A percentile compares a stretch with the other conserved stretches of the same genome.
These are phyloP conservation scores for Ceriagrion tenellum DNA, from an alignment of 2,888 invertebrate genomes.

Conservation along the genomic window DNA sequence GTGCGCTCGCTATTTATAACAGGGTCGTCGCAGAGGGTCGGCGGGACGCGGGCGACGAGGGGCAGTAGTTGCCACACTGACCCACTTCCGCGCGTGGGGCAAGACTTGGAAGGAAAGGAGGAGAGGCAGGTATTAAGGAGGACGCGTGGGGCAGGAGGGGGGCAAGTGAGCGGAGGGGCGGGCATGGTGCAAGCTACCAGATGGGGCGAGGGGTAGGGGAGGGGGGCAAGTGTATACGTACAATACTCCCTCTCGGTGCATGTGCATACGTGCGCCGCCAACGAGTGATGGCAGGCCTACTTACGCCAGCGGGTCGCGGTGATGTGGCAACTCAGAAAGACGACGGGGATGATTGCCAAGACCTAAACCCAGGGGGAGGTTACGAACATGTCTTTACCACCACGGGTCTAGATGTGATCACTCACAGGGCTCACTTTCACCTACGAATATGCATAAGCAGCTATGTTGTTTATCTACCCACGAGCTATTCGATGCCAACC, in stretches of 20 bases:
- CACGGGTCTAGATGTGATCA: neutral
- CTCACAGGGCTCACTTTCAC: neutral
- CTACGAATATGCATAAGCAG: neutral
- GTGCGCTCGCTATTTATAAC: conserved; percentile 44
- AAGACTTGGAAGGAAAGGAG: neutral
- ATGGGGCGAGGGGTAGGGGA: neutral
- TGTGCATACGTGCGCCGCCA: neutral
- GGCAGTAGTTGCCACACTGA: conserved; percentile 54
- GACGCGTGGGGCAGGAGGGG: neutral
- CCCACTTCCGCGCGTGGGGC: conserved; percentile 51
- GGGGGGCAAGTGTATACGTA: neutral
- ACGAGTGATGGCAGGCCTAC: neutral
- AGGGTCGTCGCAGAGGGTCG: conserved; percentile 44
- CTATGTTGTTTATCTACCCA: no score
- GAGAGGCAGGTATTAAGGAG: neutral
- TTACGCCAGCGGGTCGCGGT: neutral
- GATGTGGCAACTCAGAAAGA: neutral
- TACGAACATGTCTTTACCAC: neutral
- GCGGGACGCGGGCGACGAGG: neutral
- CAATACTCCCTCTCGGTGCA: neutral
- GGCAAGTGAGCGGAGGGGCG: neutral
- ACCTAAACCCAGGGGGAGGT: neutral
- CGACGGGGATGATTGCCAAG: neutral
- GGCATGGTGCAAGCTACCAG: neutral
- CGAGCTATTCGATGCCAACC: no score